Base-by-base conservation (phyloP, 2,113 vertebrate species). In the Aegithalos caudatus region DNA sequence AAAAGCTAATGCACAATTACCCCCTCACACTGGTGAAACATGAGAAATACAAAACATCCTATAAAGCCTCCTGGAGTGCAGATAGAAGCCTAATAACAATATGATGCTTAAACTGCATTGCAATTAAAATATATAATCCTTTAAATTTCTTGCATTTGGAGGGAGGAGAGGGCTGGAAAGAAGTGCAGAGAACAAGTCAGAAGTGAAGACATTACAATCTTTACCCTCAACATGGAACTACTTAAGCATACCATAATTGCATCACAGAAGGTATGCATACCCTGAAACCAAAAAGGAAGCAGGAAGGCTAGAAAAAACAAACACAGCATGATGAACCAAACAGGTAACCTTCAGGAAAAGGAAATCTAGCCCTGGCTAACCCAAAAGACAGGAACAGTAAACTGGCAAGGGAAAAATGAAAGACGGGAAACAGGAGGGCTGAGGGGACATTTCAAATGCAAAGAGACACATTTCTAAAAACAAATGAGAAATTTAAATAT, bases 231-330 rank as follows among this genome's bases (percentile, higher is more conserved):
- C 95, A 85, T 97, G 96, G 96, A 96, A 95, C 93, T 97, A 92
- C 87, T 97, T 97, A 97, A 94, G 92, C 76, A 77, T 73, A 67
- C 88, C 53, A 50, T 96, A 97, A 97, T 95, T 97, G 95, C 92
- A 95, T 97, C 94, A 94, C 96, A 88, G 90, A 94, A 97, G 90
- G 96, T 96, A 97, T 95, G 95, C 93, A 92, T 94, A 95, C 92
- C 94, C 96, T 0, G 92, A 96, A 95, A 97, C 93, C 95, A 97
- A 96, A 95, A 90, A 91, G 93, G 94, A 90, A 96, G 91, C 76
- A 96, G 94, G 94, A 97, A 97, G 79, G 86, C 86, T 94, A 95
- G 96, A 83, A 58, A 83, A 94, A 96, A 96, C 90, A 94, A 97
- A 97, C 88, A 95, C 24, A 65, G 74, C 67, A 31, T 64, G 90